Base-by-base conservation (phyloP, 2,888 invertebrate species). In the Drosophila limbata region DNA sequence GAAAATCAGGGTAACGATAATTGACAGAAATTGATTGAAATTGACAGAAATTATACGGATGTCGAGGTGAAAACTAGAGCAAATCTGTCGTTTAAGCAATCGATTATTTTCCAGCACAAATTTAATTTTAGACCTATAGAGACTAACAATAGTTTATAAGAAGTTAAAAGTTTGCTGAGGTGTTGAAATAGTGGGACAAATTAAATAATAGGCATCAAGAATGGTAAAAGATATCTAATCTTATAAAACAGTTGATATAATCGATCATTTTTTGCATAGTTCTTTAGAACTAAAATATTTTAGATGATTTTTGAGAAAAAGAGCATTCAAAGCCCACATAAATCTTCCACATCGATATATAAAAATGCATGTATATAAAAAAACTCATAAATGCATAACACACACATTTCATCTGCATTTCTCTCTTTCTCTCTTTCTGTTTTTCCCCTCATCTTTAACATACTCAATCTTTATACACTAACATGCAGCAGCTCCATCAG, bases 381-480 rank as follows among this genome's bases (percentile, higher is more conserved):
- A 55, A 61, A 70, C 39, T 28, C 42, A 57, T 70, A 65, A 65
- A 62, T 21, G 45, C 65, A 51, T 33, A 51, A 53, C 53, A 62
- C 35, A 47, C 53, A 62, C 40, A 56, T 45, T 53, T 62, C 55
- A 35, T 19, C 31, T 45, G n/a, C 13, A 9, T 44, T 9, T n/a
- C 17, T 15, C 13, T 6, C 13, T 17, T 6, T 9, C 11, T 33
- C 6, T 42, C 11, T n/a, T 1, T n/a, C 0, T 19, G 3, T 25
- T 1, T 28, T 35, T 33, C 42, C 40, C 31, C 11, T 17, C 28
- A 37, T 19, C 66, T 57, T 31, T 47, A 37, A 33, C 56, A 62
- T 63, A 57, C 65, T 71, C 60, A 52, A 70, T 71, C 56, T 65
- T 65, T 70, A 61, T 53, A 51, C 66, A 65, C 61, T 77, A 42